Conservation (phyloP, 2,888 invertebrate genomes). For the Drosophila stalkeri region DNA sequence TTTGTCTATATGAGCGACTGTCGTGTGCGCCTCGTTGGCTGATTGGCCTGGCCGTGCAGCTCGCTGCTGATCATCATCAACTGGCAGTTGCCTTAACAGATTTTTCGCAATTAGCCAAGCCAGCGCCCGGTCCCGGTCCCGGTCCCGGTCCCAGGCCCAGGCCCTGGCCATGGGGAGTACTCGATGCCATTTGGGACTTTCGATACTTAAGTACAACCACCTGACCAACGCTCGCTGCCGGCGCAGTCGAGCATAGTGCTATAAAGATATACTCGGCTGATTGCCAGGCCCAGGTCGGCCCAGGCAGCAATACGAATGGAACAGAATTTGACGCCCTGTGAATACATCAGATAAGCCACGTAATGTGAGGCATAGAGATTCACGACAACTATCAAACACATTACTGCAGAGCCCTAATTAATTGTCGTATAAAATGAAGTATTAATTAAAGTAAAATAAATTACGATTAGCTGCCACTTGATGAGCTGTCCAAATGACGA, state of each 20-base stretch:
- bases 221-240: background rate
- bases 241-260: slow-evolving; percentile 65
- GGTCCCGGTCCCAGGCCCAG: no score
- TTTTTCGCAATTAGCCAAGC: slow-evolving; percentile 75
- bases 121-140: slow-evolving; percentile 35
- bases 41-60: slow-evolving; percentile 60
- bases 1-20: slow-evolving; percentile 8
- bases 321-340: slow-evolving; percentile 75
- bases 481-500: slow-evolving; percentile 3
- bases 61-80: slow-evolving; percentile 51
- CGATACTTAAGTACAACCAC: slow-evolving; percentile 31
- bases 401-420: slow-evolving; percentile 28
- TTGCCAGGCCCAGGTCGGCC: slow-evolving; percentile 27
- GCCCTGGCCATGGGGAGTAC: slow-evolving; percentile 56
- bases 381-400: slow-evolving; percentile 10
- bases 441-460: slow-evolving; percentile 6
- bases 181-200: slow-evolving; percentile 49
- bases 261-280: slow-evolving; percentile 65
- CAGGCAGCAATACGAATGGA: slow-evolving; percentile 56
- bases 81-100: slow-evolving; percentile 73
- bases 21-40: slow-evolving; percentile 50
- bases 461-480: background rate
- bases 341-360: slow-evolving; percentile 51
- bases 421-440: slow-evolving; percentile 20
- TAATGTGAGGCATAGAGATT: slow-evolving; percentile 19